Evolutionary conservation across 2,888 invertebrate species (phyloP).

Genomic region (Drosophila recens): DNA sequence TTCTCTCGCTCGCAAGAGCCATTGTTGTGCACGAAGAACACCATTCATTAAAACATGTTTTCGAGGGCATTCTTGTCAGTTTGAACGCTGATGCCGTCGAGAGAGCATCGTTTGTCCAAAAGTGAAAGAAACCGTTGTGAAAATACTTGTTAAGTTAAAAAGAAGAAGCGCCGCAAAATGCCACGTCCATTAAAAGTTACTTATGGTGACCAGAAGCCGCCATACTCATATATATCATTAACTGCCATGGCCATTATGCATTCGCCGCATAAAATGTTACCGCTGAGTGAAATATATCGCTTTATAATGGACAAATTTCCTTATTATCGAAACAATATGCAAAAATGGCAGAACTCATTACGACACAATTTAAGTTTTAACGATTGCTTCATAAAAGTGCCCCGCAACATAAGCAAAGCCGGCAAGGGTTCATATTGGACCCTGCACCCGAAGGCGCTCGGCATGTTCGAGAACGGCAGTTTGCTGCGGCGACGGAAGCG

Average conservation of each 20-base stretch:
- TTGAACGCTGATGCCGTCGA: conserved; percentile 54
- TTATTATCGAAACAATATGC: conserved; percentile 94
- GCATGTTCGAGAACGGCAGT: conserved; percentile 91
- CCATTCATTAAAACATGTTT: conserved; percentile 66
- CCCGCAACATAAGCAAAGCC: conserved; percentile 90
- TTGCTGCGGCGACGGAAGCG: conserved; percentile 87
- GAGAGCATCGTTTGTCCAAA: conserved; percentile 53
- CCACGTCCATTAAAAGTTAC: conserved; percentile 97
- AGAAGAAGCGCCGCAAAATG: conserved; percentile 87
- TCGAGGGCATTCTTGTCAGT: conserved; percentile 52
- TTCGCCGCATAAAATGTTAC: conserved; percentile 97
- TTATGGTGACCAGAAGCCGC: conserved; percentile 99
- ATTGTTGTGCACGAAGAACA: conserved; percentile 6
- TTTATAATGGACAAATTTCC: conserved; percentile 93
- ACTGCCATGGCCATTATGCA: conserved; percentile 99
- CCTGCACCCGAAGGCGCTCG: conserved; percentile 91
- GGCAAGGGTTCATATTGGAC: conserved; percentile 95
- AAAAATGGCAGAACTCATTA: conserved; percentile 92
- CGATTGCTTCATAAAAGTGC: conserved; percentile 97
- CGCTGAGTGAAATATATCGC: conserved; percentile 90
- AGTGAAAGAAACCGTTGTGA: conserved; percentile 30
- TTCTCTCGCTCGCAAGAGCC: conserved; percentile 22
- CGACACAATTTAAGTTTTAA: conserved; percentile 97
- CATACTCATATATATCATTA: conserved; percentile 98
- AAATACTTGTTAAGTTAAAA: conserved; percentile 4